Evolutionary conservation across 2,797 vertebrate genomes (phyloP).

Genomic region (Eidolon dupreanum): DNA sequence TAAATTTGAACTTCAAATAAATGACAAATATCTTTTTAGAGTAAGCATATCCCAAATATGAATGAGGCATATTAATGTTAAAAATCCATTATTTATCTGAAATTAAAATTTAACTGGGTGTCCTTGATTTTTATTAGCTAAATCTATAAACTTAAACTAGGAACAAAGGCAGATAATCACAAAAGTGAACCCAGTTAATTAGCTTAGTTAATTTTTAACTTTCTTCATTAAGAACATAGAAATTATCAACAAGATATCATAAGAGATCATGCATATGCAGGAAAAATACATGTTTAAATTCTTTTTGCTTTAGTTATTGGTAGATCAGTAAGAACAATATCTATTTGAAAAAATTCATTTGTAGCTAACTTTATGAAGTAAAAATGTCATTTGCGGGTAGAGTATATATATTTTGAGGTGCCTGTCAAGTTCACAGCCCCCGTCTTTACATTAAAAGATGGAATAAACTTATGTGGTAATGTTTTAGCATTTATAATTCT

Average conservation of each 20-base stretch:
- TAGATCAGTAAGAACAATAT: not conserved
- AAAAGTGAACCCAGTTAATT: not conserved
- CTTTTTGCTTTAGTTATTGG: not conserved
- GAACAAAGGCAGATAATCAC: not conserved
- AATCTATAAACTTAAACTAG: not conserved
- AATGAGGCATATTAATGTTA: not conserved
- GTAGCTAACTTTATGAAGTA: not conserved
- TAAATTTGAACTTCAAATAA: not conserved
- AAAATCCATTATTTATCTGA: not conserved
- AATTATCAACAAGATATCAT: not conserved
- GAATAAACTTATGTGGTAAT: not conserved
- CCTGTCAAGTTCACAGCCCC: not conserved
- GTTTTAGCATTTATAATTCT: not conserved
- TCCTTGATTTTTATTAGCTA: not conserved
- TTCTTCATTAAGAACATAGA: slow-evolving; percentile 5
- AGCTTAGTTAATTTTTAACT: not conserved
- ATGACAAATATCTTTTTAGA: not conserved
- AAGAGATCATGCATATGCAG: not conserved
- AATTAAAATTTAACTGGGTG: not conserved
- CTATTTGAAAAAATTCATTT: not conserved
- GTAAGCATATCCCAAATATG: not conserved
- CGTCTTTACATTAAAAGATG: not conserved
- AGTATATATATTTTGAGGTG: not conserved
- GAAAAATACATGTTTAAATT: not conserved
- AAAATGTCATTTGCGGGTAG: not conserved